Evolutionary conservation across 2,113 vertebrate species (phyloP), one percentile per base, ranked within the genome.

Genomic region (Butorides virescens): DNA sequence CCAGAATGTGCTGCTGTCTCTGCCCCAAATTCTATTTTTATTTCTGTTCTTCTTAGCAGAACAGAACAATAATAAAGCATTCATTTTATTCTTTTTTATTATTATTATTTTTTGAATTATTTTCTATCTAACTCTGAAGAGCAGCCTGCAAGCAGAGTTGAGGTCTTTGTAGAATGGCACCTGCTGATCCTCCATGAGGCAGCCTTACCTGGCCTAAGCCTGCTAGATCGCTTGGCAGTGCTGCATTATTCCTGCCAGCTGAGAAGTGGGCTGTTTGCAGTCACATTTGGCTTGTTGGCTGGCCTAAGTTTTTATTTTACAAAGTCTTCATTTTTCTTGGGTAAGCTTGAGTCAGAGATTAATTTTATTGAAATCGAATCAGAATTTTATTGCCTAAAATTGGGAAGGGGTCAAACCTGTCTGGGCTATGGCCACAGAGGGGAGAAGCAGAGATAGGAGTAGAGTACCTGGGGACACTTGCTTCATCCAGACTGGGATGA

Each of bases 21-120:
- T 92, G 58, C 11, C 72, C 39, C 53, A 91, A 92, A 94, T 97
- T 95, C 88, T 83, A 53, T 86, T 96, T 97, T 92, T 95, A 71
- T 94, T 84, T 93, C 53, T 79, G 26, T 82, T 89, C 87, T 55
- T 44, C 26, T 50, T 81, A 86, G 39, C 32, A 90, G 62, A 92
- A 86, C 19, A 81, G 70, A 95, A 73, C 20, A 91, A 93, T 56
- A 96, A 87, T 70, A 86, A 97, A 96, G 65, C 56, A 66, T 83
- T 76, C 4, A 37, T 62, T 93, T 92, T 80, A 19, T 13, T 32
- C 0, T 30, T 17, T 11, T 9, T 55, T 13, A 25, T n/a, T 27
- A 13, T 27, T 50, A 27, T 39, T 53, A 32, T 79, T 77, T 42
- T 46, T 75, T 29, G 3, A 72, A 67, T 32, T 21, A 63, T 76